Conservation (phyloP, 2,113 vertebrate species). For the Oenanthe melanoleuca region DNA sequence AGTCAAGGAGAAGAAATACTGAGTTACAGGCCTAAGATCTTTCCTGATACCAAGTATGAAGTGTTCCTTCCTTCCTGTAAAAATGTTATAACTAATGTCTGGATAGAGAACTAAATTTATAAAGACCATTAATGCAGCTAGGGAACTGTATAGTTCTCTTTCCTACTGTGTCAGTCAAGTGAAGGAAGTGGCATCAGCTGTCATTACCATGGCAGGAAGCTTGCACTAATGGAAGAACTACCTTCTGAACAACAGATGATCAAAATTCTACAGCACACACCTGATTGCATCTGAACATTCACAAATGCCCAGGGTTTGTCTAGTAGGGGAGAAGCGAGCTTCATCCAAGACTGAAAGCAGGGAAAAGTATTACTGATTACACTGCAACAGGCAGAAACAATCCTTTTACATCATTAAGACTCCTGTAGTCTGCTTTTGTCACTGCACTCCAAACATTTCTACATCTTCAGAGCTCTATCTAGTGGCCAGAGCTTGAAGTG, state of each 20-base stretch:
- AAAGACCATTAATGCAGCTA: not conserved
- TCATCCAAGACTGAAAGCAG: not conserved
- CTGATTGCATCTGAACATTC: not conserved
- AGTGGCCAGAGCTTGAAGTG: constrained; percentile 27
- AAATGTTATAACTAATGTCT: not conserved
- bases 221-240: not conserved
- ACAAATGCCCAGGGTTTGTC: not conserved
- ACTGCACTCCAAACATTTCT: not conserved
- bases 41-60: too few relatives aligned
- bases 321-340: not conserved
- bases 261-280: not conserved
- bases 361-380: not conserved
- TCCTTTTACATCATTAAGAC: not conserved
- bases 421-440: not conserved
- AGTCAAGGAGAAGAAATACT: too few relatives aligned
- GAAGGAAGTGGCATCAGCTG: not conserved
- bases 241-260: not conserved
- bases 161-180: not conserved
- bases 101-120: not conserved
- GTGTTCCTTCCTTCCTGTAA: not conserved
- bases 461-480: constrained; percentile 47
- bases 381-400: not conserved
- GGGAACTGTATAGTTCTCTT: not conserved
- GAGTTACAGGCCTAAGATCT: too few relatives aligned
- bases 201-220: not conserved